Conservation (phyloP, 1,140 invertebrate genomes). For the Muscidifurax raptorellus region DNA sequence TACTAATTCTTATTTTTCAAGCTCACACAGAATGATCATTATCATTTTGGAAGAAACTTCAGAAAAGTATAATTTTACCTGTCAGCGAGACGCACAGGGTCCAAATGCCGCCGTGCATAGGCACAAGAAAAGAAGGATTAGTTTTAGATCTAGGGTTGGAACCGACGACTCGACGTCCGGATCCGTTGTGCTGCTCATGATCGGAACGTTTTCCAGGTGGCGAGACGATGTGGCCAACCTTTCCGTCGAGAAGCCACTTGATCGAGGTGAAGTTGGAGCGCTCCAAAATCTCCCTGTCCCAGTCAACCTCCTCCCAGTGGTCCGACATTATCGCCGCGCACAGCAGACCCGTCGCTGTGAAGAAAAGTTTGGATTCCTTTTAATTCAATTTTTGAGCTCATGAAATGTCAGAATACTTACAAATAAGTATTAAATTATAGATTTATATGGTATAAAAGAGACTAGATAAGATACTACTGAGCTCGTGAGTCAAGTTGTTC, state of each 20-base stretch:
- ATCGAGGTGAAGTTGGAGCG: conserved; percentile 65
- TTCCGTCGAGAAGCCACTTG: conserved; percentile 69
- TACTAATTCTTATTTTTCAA: too few relatives aligned
- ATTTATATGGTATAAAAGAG: too few relatives aligned
- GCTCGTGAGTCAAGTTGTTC: neutral
- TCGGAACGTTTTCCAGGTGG: conserved; percentile 10
- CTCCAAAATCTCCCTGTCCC: conserved; percentile 79
- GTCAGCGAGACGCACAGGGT: conserved; percentile 87
- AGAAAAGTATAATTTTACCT: too few relatives aligned
- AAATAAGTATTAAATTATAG: too few relatives aligned
- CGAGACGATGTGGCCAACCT: conserved; percentile 62
- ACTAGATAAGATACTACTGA: too few relatives aligned
- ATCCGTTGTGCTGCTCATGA: neutral
- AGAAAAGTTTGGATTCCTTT: conserved; percentile 7
- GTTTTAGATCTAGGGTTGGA: neutral
- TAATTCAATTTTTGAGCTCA: too few relatives aligned
- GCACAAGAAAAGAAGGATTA: conserved; percentile 82
- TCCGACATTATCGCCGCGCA: conserved; percentile 89
- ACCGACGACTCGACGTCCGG: conserved; percentile 58
- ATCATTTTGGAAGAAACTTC: too few relatives aligned
- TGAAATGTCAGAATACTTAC: too few relatives aligned
- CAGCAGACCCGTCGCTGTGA: conserved; percentile 84
- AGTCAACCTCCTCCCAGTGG: conserved; percentile 89
- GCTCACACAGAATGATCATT: too few relatives aligned
- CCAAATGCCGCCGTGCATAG: conserved; percentile 92